These are phyloP conservation scores for Hemaris fuciformis DNA, from an alignment of 2,888 invertebrate species.

Conservation along the genomic window DNA sequence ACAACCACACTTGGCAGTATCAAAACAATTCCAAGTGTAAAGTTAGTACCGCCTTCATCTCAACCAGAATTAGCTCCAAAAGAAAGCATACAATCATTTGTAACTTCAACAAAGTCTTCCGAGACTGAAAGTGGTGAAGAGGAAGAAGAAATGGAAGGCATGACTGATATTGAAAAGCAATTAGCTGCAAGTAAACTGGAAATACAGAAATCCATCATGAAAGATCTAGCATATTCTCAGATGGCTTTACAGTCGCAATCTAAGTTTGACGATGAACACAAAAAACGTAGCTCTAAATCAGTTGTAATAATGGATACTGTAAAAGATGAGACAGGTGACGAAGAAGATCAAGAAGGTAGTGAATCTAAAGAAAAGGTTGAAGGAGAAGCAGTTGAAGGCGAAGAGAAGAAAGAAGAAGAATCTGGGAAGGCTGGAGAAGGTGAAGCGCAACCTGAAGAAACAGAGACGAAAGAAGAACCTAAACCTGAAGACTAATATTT, in stretches of 20 bases:
- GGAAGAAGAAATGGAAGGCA: slow-evolving; percentile 30
- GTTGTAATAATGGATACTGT: slow-evolving; percentile 27
- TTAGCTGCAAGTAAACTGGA: slow-evolving; percentile 60
- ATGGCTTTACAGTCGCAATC: slow-evolving; percentile 40
- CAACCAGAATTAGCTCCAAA: slow-evolving; percentile 37
- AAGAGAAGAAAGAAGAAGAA: slow-evolving; percentile 26
- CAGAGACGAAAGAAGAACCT: slow-evolving; percentile 22
- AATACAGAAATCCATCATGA: slow-evolving; percentile 66
- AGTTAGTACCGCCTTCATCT: slow-evolving; percentile 47
- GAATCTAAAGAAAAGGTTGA: slow-evolving; percentile 13
- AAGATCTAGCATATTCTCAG: slow-evolving; percentile 60
- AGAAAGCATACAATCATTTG: slow-evolving; percentile 63
- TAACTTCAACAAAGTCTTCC: slow-evolving; percentile 56
- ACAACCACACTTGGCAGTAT: slow-evolving; percentile 53
- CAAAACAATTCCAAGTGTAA: slow-evolving; percentile 62
- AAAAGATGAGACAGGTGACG: slow-evolving; percentile 17
- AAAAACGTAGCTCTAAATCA: slow-evolving; percentile 35
- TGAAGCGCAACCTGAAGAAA: slow-evolving; percentile 22
- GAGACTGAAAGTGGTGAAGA: slow-evolving; percentile 34
- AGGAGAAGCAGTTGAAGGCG: slow-evolving; percentile 13
- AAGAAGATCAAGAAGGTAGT: slow-evolving; percentile 12
- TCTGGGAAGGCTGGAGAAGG: slow-evolving; percentile 31
- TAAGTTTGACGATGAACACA: slow-evolving; percentile 29
- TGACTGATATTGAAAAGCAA: slow-evolving; percentile 47
- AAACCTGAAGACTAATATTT: slow-evolving; percentile 1